These are phyloP conservation scores for Corella eumyota DNA, from an alignment of 23 tunicate genomes.

Conservation along the genomic window DNA sequence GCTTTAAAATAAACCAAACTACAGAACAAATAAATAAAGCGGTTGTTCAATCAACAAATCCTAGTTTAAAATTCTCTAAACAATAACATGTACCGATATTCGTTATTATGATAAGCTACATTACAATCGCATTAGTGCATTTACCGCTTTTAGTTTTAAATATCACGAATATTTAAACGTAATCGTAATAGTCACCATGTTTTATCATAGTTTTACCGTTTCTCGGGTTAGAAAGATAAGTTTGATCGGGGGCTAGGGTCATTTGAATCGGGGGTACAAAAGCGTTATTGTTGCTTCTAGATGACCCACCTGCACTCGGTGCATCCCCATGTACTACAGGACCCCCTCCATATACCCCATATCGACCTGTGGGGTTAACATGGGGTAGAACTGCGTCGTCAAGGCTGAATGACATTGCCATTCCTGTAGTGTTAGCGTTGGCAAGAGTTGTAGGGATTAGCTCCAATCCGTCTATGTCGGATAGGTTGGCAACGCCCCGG, in stretches of 20 bases:
- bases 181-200: conserved; percentile 41
- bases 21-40: no score
- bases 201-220: conserved; percentile 10
- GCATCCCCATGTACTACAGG: background rate
- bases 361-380: conserved; percentile 2
- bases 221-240: conserved; percentile 25
- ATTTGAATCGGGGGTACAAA: conserved; percentile 9
- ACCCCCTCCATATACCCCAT: no score
- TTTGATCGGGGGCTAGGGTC: conserved; percentile 27
- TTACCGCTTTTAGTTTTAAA: no score
- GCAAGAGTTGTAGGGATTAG: conserved; percentile 1
- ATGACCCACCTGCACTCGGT: conserved; percentile 22
- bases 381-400: conserved; percentile 53
- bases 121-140: no score
- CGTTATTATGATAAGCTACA: no score
- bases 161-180: no score
- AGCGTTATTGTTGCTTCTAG: conserved; percentile 19
- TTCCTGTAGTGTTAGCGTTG: conserved; percentile 14
- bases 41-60: no score
- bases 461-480: conserved; percentile 20
- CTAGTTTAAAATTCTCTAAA: no score
- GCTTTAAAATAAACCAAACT: no score
- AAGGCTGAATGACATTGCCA: conserved; percentile 72
- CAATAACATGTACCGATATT: no score
- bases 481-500: conserved; percentile 19